These are phyloP conservation scores for Apamea epomidion DNA, from an alignment of 2,888 invertebrate genomes.

Conservation along the genomic window DNA sequence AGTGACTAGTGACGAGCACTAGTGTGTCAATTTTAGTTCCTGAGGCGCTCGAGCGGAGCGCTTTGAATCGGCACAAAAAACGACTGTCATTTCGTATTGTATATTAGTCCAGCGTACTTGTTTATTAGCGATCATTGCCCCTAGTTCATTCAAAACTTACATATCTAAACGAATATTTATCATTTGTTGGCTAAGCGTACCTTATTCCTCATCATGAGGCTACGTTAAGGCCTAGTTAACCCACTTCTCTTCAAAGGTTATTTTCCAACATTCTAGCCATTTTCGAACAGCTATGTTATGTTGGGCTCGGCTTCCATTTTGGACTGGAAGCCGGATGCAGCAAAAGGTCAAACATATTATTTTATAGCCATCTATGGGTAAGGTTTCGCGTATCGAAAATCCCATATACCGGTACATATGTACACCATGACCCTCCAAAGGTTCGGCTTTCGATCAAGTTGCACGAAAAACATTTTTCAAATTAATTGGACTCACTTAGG, in stretches of 20 bases:
- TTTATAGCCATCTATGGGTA: background rate
- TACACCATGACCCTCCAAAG: constrained; percentile 61
- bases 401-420: background rate
- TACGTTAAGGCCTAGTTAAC: background rate
- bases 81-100: too few species aligned
- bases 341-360: background rate
- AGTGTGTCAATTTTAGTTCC: too few species aligned
- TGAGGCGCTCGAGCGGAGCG: too few species aligned
- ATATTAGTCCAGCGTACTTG: too few species aligned
- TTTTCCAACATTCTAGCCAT: background rate
- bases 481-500: constrained; percentile 72
- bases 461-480: constrained; percentile 76
- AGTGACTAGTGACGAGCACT: too few species aligned
- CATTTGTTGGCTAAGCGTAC: background rate
- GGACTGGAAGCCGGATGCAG: background rate
- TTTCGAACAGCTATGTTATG: background rate
- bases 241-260: background rate
- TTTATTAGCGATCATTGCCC: too few species aligned
- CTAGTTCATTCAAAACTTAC: background rate
- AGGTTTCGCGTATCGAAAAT: constrained; percentile 10
- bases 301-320: background rate
- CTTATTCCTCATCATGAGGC: background rate
- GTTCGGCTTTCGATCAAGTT: constrained; percentile 70
- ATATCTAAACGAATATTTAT: background rate
- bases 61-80: too few species aligned